phyloP scores from a whole-genome alignment of 2,888 invertebrate species.

The Pammene fasciana region DNA sequence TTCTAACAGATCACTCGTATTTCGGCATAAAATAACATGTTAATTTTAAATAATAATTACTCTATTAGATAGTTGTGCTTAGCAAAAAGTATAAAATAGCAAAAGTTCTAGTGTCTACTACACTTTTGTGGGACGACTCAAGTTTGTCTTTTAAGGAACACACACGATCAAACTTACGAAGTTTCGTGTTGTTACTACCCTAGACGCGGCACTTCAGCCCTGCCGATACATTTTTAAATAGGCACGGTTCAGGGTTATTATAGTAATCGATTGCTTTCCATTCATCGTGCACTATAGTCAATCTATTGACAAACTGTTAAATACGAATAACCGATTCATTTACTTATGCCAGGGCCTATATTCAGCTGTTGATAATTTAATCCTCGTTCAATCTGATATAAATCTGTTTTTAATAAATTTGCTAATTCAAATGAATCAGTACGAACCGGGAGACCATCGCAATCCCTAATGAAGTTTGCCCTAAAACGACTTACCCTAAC shows the following conservation, averaged over 20 bases:
- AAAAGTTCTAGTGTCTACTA: constrained; percentile 18
- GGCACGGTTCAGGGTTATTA: constrained; percentile 73
- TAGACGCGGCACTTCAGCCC: constrained; percentile 53
- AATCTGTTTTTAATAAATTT: not conserved
- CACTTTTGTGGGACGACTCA: not conserved
- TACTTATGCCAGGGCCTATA: not conserved
- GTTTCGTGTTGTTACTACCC: constrained; percentile 58
- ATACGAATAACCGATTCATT: not conserved
- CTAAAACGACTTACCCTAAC: too few relatives aligned
- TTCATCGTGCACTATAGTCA: constrained; percentile 49
- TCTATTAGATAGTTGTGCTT: too few relatives aligned
- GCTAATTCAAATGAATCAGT: too few relatives aligned
- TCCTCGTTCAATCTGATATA: not conserved
- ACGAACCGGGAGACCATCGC: too few relatives aligned
- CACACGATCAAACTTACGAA: constrained; percentile 54
- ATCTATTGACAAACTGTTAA: not conserved
- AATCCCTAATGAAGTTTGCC: too few relatives aligned
- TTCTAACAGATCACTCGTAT: constrained; percentile 13
- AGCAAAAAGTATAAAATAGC: constrained; percentile 11
- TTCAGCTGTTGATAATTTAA: not conserved
- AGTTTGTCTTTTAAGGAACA: constrained; percentile 18
- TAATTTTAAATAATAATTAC: too few relatives aligned
- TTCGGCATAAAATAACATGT: constrained; percentile 6
- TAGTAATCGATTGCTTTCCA: constrained; percentile 69
- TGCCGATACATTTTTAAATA: constrained; percentile 53